phyloP scores from a whole-genome alignment of 1,140 invertebrate genomes.

The Parasteatoda tepidariorum region DNA sequence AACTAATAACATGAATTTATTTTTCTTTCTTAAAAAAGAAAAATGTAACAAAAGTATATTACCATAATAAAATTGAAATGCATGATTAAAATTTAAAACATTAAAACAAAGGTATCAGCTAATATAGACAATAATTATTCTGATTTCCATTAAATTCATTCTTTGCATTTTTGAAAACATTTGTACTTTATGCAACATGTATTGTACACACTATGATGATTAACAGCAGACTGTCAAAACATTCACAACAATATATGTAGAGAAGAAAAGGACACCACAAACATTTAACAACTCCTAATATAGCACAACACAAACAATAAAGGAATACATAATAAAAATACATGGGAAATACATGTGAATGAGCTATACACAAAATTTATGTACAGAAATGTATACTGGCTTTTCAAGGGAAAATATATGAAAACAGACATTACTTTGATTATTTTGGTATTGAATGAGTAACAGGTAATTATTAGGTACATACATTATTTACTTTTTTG shows the following conservation, averaged over 20 bases:
- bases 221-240: neutral
- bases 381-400: slow-evolving; percentile 43
- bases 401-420: slow-evolving; percentile 4
- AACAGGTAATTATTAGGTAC: neutral
- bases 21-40: no score
- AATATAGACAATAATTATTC: no score
- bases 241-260: neutral
- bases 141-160: neutral
- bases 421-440: slow-evolving; percentile 33
- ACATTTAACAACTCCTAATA: neutral
- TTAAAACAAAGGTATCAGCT: no score
- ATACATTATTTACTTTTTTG: neutral
- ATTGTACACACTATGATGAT: neutral
- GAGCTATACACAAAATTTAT: slow-evolving; percentile 31
- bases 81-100: no score
- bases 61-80: no score
- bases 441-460: slow-evolving; percentile 7
- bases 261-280: neutral
- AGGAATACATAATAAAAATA: neutral
- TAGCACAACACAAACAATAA: slow-evolving; percentile 11
- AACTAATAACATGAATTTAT: no score
- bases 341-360: neutral
- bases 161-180: neutral
- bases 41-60: no score
- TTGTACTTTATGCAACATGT: neutral